These are phyloP conservation scores for Drosophila niveifrons DNA, from an alignment of 2,888 invertebrate genomes.

Conservation along the genomic window DNA sequence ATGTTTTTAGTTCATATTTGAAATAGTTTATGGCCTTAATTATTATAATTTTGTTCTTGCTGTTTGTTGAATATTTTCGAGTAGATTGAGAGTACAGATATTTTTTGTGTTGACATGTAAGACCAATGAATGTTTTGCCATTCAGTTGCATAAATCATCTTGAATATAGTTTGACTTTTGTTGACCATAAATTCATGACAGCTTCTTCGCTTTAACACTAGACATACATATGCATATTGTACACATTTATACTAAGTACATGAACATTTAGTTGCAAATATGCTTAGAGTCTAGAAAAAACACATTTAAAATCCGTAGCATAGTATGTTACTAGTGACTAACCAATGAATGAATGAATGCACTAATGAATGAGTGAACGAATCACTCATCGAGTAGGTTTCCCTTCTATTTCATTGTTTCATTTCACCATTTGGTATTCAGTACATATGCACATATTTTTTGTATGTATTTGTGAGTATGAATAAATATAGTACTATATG, in stretches of 20 bases:
- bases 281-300: constrained; percentile 41
- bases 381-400: background rate
- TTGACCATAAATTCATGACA: constrained; percentile 50
- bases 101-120: background rate
- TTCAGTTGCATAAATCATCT: constrained; percentile 8
- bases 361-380: background rate
- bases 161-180: constrained; percentile 27
- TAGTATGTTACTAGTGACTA: background rate
- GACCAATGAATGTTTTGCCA: constrained; percentile 6
- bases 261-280: constrained; percentile 15
- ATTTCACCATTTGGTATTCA: constrained; percentile 17
- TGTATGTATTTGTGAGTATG: background rate
- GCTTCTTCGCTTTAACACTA: constrained; percentile 35
- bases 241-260: constrained; percentile 34
- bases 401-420: background rate
- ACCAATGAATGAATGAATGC: background rate
- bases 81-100: constrained; percentile 16
- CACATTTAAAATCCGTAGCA: constrained; percentile 53
- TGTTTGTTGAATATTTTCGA: constrained; percentile 3
- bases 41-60: background rate
- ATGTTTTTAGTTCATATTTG: constrained; percentile 14
- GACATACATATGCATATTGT: constrained; percentile 29
- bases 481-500: constrained; percentile 2
- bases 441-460: background rate
- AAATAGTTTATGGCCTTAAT: constrained; percentile 34